Base-by-base conservation (phyloP, 2,113 vertebrate genomes). In the Anolis sagrei region DNA sequence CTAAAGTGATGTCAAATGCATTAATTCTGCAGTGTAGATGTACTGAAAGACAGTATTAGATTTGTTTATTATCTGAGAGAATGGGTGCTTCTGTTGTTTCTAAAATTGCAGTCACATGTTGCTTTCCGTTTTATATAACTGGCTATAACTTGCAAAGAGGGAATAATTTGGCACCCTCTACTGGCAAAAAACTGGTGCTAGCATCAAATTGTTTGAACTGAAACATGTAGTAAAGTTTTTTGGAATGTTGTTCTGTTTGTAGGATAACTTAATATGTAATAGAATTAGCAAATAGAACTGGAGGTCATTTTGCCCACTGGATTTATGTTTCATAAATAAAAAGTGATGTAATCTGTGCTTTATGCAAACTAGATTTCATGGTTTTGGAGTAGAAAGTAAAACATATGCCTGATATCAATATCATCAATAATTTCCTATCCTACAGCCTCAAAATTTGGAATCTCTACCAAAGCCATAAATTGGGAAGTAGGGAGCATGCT, bases 81-180 rank as follows among this genome's bases (percentile, higher is more conserved):
- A 36, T 73, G 75, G 16, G 29, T 74, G 88, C 11, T 61, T 5
- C 68, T 49, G 29, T 16, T 68, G 85, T 86, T 58, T 88, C 79
- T 23, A 76, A 84, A 77, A 91, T 64, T 48, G 49, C 34, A 1
- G 9, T 74, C 83, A 70, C 81, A 81, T 70, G 64, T 89, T 61
- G 49, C 34, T 48, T 7, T 72, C 29, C 39, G 5, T 44, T 44
- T 44, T 44, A 44, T 44, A 44, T 79, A 32, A 29, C 2, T 62
- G 51, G 61, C 16, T 84, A 32, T 70, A 32, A 11, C 5, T 1
- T 2, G 0, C 0, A 76, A 14, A 34, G 19, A 4, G 84, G 74
- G 34, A 27, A 29, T 39, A 14, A 62, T 64, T 61, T 69, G 85
- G 88, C 91, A 73, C 90, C 90, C 92, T 91, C 94, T 90, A 51